These are phyloP conservation scores for Discoglossus pictus DNA, from an alignment of 2,797 vertebrate genomes.

Conservation along the genomic window DNA sequence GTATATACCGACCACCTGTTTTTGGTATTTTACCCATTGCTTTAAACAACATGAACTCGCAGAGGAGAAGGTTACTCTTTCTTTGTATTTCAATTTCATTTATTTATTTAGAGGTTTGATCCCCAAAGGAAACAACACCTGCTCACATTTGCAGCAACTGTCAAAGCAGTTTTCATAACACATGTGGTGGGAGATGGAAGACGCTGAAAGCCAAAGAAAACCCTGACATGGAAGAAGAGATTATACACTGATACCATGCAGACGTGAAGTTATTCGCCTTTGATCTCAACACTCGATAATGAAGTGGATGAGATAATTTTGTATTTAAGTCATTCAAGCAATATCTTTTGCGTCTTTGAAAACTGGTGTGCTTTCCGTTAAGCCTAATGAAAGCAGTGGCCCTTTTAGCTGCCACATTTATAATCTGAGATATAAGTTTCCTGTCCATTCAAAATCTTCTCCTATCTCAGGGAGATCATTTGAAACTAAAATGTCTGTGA, in stretches of 20 bases:
- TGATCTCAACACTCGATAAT: conserved; percentile 23
- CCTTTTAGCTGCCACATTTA: too few species aligned
- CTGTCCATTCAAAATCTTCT: too few species aligned
- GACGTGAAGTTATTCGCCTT: not conserved
- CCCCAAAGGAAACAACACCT: conserved; percentile 43
- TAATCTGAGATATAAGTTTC: too few species aligned
- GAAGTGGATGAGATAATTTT: too few species aligned
- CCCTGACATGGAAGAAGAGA: conserved; percentile 16
- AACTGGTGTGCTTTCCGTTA: too few species aligned
- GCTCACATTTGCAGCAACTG: conserved; percentile 35
- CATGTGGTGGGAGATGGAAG: conserved; percentile 8
- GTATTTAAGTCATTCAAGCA: too few species aligned
- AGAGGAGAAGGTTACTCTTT: not conserved
- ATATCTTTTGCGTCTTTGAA: too few species aligned
- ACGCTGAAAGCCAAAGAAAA: conserved; percentile 29
- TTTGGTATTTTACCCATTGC: conserved; percentile 40
- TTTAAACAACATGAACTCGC: not conserved
- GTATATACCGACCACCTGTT: not conserved
- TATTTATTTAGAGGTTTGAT: conserved; percentile 16
- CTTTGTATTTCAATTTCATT: conserved; percentile 6
- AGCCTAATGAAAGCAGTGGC: too few species aligned
- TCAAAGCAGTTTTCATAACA: conserved; percentile 41
- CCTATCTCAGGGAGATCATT: too few species aligned
- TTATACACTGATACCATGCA: conserved; percentile 24
- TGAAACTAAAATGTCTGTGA: too few species aligned